These are phyloP conservation scores for Rhabdophis nuchalis DNA, from an alignment of 2,797 vertebrate genomes.

Conservation along the genomic window DNA sequence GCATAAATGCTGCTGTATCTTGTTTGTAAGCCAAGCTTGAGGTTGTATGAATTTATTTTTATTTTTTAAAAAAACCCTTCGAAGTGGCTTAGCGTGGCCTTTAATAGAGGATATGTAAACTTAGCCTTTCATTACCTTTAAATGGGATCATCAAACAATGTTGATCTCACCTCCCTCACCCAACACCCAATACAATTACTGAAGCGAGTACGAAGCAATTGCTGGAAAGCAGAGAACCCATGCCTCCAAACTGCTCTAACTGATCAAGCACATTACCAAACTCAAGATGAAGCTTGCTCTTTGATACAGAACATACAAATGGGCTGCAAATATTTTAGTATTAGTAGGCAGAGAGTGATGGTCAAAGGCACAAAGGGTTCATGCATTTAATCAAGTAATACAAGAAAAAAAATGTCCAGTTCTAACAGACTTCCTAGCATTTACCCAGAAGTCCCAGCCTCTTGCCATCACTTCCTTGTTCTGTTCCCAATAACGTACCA, in stretches of 20 bases:
- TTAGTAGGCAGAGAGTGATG: slow-evolving; percentile 76
- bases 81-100: slow-evolving; percentile 74
- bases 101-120: slow-evolving; percentile 74
- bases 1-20: slow-evolving; percentile 73
- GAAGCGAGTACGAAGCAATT: slow-evolving; percentile 65
- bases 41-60: slow-evolving; percentile 58
- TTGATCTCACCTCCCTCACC: slow-evolving; percentile 62
- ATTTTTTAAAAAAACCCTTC: slow-evolving; percentile 62
- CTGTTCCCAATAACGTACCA: slow-evolving; percentile 78
- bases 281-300: slow-evolving; percentile 79
- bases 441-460: slow-evolving; percentile 72
- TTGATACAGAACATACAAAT: slow-evolving; percentile 75
- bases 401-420: slow-evolving; percentile 69
- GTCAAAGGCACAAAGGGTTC: slow-evolving; percentile 78
- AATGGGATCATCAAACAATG: slow-evolving; percentile 62
- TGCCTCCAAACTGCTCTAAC: slow-evolving; percentile 39
- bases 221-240: slow-evolving; percentile 50
- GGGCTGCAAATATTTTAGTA: slow-evolving; percentile 71
- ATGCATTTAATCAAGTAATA: slow-evolving; percentile 74
- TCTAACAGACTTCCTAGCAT: slow-evolving; percentile 69
- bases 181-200: slow-evolving; percentile 56
- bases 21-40: slow-evolving; percentile 68
- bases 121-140: slow-evolving; percentile 72
- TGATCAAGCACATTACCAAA: slow-evolving; percentile 68
- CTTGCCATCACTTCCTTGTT: slow-evolving; percentile 75